These are phyloP conservation scores for Beroe ovata DNA, from an alignment of 37 sponge, comb jelly and placozoan species.

Conservation along the genomic window DNA sequence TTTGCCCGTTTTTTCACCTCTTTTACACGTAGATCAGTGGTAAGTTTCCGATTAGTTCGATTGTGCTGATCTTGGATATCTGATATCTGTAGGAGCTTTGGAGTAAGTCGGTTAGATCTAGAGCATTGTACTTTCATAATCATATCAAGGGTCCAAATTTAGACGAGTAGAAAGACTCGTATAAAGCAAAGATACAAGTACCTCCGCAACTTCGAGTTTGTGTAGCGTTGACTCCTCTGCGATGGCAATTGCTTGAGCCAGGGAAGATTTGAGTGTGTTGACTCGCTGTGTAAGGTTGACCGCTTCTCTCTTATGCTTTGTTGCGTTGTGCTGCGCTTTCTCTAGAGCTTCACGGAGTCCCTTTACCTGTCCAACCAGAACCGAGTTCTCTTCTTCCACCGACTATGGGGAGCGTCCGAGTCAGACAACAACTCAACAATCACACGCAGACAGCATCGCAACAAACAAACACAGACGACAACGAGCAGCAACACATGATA, in stretches of 20 bases:
- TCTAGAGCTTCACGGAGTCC: conserved; percentile 42
- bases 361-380: conserved; percentile 19
- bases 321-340: not conserved
- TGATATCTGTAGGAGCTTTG: conserved; percentile 57
- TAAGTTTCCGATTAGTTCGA: not conserved
- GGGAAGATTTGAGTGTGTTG: conserved; percentile 27
- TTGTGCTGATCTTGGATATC: conserved; percentile 57
- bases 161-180: no score
- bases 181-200: no score
- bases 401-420: no score
- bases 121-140: no score
- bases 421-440: no score
- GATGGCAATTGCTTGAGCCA: conserved; percentile 56
- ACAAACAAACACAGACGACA: no score
- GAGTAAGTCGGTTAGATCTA: not conserved
- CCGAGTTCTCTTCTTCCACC: conserved; percentile 14
- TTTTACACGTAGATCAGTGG: not conserved
- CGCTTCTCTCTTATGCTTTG: conserved; percentile 39
- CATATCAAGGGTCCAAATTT: no score
- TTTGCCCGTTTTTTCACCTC: conserved; percentile 53
- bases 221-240: conserved; percentile 45
- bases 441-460: no score
- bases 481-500: no score
- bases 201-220: conserved; percentile 37
- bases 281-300: conserved; percentile 7